Base-by-base conservation (phyloP, 2,797 vertebrate genomes). In the Clarias platycephalus region DNA sequence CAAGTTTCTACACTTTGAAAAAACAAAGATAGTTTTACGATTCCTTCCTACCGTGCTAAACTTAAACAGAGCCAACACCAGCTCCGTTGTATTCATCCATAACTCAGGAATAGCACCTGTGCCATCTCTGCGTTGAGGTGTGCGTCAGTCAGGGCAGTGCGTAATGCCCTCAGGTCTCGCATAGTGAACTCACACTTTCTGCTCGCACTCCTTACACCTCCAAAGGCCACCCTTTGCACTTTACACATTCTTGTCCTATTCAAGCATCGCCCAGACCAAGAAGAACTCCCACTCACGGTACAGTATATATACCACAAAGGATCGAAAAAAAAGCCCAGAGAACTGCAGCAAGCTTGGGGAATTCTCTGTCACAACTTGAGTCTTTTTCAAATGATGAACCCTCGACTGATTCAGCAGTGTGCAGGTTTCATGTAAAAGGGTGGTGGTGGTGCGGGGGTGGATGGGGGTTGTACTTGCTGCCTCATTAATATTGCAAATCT, bases 141-240 rank as follows among this genome's bases (percentile, higher is more conserved):
- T 6, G 24, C n/a, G 7, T 10, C 4, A 31, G 49, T 70, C 31
- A 55, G 22, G 40, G 5, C 53, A 22, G 31, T 20, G 37, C 24
- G n/a, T 7, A 18, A 20, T 55, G 89, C 90, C 89, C 90, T 60
- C 34, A 72, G 91, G 91, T 85, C 85, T 81, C 74, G 10, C 83
- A 83, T 89, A 91, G 92, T 93, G 89, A 93, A 93, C 93, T 89
- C 85, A 87, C 89, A 90, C 89, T 86, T 93, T 90, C 87, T 82
- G 82, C 20, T 85, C 81, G 86, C 88, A 84, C 86, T 82, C 86
- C 81, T 77, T 13, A 37, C 20, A 78, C 76, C 13, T 78, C 60
- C 28, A 64, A 80, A 64, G 81, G 74, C 58, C 58, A 34, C 60
- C 34, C 63, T 62, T 74, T 58, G 84, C 85, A 77, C 53, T 66